phyloP scores from a whole-genome alignment of 2,888 invertebrate genomes.

The Drosophila mayaguana region DNA sequence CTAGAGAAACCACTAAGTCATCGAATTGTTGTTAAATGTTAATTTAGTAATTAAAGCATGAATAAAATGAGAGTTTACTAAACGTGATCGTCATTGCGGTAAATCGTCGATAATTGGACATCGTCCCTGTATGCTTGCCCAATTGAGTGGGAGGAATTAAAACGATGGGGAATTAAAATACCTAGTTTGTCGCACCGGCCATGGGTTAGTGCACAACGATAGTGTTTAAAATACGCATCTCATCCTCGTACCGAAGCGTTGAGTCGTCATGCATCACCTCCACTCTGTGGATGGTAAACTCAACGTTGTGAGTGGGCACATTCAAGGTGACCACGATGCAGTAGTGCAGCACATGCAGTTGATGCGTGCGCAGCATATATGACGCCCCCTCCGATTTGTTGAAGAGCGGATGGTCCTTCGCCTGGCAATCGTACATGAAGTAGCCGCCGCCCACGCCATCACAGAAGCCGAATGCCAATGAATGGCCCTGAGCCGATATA shows the following conservation, averaged over 20 bases:
- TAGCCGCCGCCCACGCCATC: conserved; percentile 85
- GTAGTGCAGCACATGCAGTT: conserved; percentile 88
- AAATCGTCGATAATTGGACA: not conserved
- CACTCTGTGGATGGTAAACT: conserved; percentile 86
- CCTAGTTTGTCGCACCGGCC: not conserved
- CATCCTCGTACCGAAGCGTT: conserved; percentile 52
- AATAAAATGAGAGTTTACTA: conserved; percentile 41
- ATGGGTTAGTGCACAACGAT: conserved; percentile 15
- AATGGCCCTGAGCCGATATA: conserved; percentile 86
- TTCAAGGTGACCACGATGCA: conserved; percentile 88
- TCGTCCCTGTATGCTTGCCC: not conserved
- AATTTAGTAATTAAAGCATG: conserved; percentile 51
- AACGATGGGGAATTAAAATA: not conserved
- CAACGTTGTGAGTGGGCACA: conserved; percentile 86
- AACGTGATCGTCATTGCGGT: not conserved
- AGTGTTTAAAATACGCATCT: conserved; percentile 41
- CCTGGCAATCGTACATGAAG: conserved; percentile 89
- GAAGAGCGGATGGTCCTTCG: conserved; percentile 87
- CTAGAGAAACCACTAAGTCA: conserved; percentile 35
- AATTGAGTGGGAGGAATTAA: not conserved
- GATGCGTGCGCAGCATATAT: conserved; percentile 87
- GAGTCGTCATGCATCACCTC: conserved; percentile 65
- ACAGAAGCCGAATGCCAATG: conserved; percentile 86
- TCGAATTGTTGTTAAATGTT: conserved; percentile 57
- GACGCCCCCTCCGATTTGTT: conserved; percentile 87